Percentiles rank a stretch among this genome's conserved stretches.
phyloP scores from a whole-genome alignment of 92 coral and sea anemone species.

The Anthopleura xanthogrammica region DNA sequence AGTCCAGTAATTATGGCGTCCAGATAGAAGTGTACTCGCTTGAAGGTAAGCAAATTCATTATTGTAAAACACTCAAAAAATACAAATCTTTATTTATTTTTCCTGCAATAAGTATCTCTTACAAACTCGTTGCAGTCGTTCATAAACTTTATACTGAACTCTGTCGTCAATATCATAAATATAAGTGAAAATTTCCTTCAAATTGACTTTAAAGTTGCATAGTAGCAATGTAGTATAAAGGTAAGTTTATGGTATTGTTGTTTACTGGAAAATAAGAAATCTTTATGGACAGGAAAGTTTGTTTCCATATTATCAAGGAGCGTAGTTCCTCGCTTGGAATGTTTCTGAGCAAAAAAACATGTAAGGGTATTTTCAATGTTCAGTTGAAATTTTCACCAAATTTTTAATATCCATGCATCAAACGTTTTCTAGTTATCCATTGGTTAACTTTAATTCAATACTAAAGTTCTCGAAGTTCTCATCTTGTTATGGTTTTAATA shows the following conservation, averaged over 20 bases:
- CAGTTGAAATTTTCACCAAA: no score
- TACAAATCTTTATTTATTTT: background rate
- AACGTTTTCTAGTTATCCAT: background rate
- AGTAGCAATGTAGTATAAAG: background rate
- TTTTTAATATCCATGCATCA: no score
- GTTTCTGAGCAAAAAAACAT: background rate
- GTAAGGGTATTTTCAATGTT: background rate
- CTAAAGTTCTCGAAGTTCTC: no score
- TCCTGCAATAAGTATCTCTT: background rate
- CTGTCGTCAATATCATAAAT: slow-evolving; percentile 15
- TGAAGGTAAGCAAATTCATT: background rate
- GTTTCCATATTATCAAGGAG: background rate
- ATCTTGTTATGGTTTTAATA: no score
- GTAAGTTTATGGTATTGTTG: background rate
- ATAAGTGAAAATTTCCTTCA: background rate
- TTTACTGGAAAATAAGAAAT: background rate
- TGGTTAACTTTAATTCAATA: no score
- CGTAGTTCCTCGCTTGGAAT: no score
- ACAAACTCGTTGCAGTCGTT: background rate
- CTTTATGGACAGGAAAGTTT: background rate
- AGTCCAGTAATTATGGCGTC: background rate
- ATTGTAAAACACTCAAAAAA: background rate
- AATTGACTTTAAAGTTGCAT: background rate
- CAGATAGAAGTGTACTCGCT: background rate
- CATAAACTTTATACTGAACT: background rate